phyloP scores from a whole-genome alignment of 2,888 invertebrate species.

The Julus scandinavius region DNA sequence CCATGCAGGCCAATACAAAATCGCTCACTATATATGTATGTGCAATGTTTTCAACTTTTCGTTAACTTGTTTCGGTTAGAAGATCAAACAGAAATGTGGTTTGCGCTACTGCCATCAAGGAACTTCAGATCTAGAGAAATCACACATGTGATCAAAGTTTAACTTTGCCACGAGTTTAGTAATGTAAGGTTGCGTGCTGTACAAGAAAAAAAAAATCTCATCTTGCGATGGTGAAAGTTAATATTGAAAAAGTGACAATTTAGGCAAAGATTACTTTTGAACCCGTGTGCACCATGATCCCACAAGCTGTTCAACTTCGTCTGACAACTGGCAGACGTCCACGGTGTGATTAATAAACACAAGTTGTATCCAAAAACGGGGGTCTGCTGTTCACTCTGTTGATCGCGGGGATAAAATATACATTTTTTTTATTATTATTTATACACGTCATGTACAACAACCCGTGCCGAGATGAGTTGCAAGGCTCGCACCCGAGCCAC shows the following conservation, averaged over 20 bases:
- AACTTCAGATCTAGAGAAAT: too few species aligned
- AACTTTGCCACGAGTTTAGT: background rate
- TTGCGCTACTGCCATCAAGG: too few species aligned
- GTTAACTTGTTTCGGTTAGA: too few species aligned
- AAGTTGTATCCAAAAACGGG: background rate
- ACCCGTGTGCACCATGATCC: background rate
- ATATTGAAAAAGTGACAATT: background rate
- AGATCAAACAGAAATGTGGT: too few species aligned
- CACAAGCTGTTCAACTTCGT: constrained; percentile 27
- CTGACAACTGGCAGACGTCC: constrained; percentile 28
- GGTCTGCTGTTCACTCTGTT: constrained; percentile 7
- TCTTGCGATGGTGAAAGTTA: background rate
- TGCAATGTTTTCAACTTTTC: too few species aligned
- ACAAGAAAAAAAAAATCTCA: background rate
- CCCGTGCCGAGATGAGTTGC: constrained; percentile 3
- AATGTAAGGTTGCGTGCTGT: background rate
- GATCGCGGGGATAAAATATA: background rate
- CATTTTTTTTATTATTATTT: background rate
- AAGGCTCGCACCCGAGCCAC: background rate
- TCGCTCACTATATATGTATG: too few species aligned
- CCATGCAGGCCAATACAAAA: too few species aligned
- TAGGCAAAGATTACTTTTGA: background rate
- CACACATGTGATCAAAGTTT: background rate
- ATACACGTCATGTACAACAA: background rate
- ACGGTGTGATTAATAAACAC: background rate